phyloP scores from a whole-genome alignment of 2,113 vertebrate genomes.

The Cercocebus atys region DNA sequence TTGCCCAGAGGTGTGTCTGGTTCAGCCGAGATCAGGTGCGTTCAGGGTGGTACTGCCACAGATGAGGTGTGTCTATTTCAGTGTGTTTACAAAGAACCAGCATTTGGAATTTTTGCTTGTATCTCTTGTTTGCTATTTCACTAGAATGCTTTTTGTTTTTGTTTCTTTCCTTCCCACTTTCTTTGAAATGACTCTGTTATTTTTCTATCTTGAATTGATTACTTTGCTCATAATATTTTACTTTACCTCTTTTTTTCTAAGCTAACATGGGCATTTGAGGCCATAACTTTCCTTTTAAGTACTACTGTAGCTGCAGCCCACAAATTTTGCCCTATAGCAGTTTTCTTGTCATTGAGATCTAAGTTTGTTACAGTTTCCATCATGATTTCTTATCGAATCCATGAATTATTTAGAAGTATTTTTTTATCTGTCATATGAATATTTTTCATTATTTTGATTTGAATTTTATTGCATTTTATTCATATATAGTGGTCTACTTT shows the following conservation, averaged over 20 bases:
- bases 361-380: background rate
- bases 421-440: background rate
- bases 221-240: background rate
- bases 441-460: background rate
- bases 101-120: background rate
- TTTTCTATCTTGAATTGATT: background rate
- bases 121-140: background rate
- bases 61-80: background rate
- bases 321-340: background rate
- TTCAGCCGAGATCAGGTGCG: background rate
- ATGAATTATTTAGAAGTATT: background rate
- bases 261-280: background rate
- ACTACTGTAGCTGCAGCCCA: background rate
- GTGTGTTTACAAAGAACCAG: background rate
- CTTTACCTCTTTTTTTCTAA: background rate
- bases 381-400: background rate
- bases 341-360: background rate
- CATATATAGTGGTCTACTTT: background rate
- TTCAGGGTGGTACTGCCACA: no score
- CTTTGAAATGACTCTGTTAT: background rate
- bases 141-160: background rate
- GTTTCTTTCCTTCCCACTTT: background rate
- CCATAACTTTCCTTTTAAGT: background rate
- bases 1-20: background rate
- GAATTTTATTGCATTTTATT: background rate